These are phyloP conservation scores for Galaxias olidus DNA, from an alignment of 2,797 vertebrate genomes.

Conservation along the genomic window DNA sequence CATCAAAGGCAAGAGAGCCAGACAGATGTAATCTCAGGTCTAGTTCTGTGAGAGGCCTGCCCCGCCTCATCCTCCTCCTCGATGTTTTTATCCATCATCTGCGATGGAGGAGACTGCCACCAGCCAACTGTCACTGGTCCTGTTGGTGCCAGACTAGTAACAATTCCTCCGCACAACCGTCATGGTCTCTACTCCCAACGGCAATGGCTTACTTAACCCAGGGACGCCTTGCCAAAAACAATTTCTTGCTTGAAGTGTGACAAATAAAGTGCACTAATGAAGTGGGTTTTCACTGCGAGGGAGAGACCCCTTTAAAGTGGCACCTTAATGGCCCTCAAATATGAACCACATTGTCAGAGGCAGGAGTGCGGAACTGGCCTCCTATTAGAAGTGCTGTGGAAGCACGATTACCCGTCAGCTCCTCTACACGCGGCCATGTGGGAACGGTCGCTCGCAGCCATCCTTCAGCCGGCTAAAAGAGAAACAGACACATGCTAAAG, in stretches of 20 bases:
- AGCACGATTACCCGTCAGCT: slow-evolving; percentile 47
- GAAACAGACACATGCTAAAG: slow-evolving; percentile 54
- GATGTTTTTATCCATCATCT: slow-evolving; percentile 32
- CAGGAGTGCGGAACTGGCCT: slow-evolving; percentile 31
- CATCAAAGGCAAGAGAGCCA: too few relatives aligned
- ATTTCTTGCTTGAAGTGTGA: slow-evolving; percentile 59
- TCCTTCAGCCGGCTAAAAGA: slow-evolving; percentile 42
- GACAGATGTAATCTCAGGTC: background rate
- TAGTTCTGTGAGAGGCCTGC: background rate
- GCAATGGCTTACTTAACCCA: slow-evolving; percentile 33
- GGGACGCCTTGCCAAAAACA: slow-evolving; percentile 55
- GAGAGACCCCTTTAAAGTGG: slow-evolving; percentile 46
- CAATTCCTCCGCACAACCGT: slow-evolving; percentile 35
- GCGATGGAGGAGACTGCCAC: slow-evolving; percentile 24
- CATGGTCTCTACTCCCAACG: slow-evolving; percentile 8
- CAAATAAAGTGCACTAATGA: slow-evolving; percentile 58
- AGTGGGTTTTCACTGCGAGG: slow-evolving; percentile 51
- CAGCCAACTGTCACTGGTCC: slow-evolving; percentile 24
- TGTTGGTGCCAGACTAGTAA: slow-evolving; percentile 39
- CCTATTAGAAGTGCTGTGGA: slow-evolving; percentile 35
- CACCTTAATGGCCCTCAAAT: slow-evolving; percentile 62
- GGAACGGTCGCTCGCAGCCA: slow-evolving; percentile 29
- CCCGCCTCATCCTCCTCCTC: slow-evolving; percentile 15
- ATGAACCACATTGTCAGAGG: slow-evolving; percentile 58
- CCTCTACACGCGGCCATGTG: slow-evolving; percentile 44